Evolutionary conservation across 2,888 invertebrate species (phyloP), one percentile per base, ranked within the genome.

Genomic region (Entomobrya multifasciata): DNA sequence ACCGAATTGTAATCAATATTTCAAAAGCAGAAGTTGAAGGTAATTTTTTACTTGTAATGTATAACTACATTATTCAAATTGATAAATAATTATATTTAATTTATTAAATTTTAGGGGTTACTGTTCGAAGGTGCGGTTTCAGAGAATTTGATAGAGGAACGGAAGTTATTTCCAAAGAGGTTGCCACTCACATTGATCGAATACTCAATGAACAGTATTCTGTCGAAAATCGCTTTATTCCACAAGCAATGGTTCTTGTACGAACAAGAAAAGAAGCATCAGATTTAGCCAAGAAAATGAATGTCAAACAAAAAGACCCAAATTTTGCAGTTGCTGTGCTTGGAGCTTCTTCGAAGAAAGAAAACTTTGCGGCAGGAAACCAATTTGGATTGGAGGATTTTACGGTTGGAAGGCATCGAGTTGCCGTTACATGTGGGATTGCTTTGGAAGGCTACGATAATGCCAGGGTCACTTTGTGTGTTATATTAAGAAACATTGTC

Each of bases 371-470:
- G 2, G 6, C 11, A 25, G 25, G 79, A 25, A 22, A 65, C 3
- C 25, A 47, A n/a, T n/a, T n/a, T n/a, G n/a, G n/a, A n/a, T n/a
- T n/a, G n/a, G n/a, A n/a, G n/a, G n/a, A n/a, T n/a, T n/a, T n/a
- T n/a, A n/a, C n/a, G n/a, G n/a, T n/a, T n/a, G n/a, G n/a, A n/a
- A n/a, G n/a, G n/a, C n/a, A n/a, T n/a, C n/a, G n/a, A n/a, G n/a
- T n/a, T n/a, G n/a, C n/a, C n/a, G n/a, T n/a, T n/a, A n/a, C n/a
- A n/a, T n/a, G n/a, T n/a, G n/a, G n/a, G n/a, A n/a, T n/a, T n/a
- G n/a, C n/a, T n/a, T n/a, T n/a, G n/a, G 62, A 79, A 30, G 79
- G 65, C n/a, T 65, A 62, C 25, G 65, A 79, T 25, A 79, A 79
- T 13, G 8, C 44, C 2, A 4, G 2, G 0, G 79, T 79, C 25